Base-by-base conservation (phyloP, 2,113 vertebrate genomes). In the Tor tambroides region DNA sequence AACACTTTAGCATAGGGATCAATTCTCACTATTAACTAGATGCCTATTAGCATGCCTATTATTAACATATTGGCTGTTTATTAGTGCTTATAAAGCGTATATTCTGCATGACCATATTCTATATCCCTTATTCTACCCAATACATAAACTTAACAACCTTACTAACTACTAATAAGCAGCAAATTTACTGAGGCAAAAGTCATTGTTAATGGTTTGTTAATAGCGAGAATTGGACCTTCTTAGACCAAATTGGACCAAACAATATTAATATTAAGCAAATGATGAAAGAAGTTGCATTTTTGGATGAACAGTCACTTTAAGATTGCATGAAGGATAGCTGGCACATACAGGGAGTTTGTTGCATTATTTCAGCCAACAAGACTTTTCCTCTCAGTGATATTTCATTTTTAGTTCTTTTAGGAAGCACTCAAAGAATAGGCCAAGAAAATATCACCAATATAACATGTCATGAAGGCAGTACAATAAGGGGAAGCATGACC, bases 401-500 rank as follows among this genome's bases (percentile, higher is more conserved):
- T 49, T 32, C 76, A 54, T 78, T 54, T 78, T 46, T 67, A 46
- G 61, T 82, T 63, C 63, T 61, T 43, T 54, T 76, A 88, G 80
- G 85, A 86, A 75, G 80, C 46, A 41, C 63, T 56, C 80, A 72
- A 86, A 82, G 54, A 71, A 79, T 83, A 51, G 76, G 49, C 26
- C 38, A 77, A 85, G 84, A 85, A 51, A 88, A 82, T 80, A 63
- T 84, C 75, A 75, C 65, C 7, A 76, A 54, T 63, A 74, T 61
- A 72, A 30, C 41, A 43, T 56, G 84, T 65, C 84, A 79, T 9
- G 26, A 77, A 86, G 87, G 21, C 71, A 79, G 76, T 72, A 85
- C 19, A 63, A 78, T 83, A 71, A 78, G 51, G 49, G 56, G 61
- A 86, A 77, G 78, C 54, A 23, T 75, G 63, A 30, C 32, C 35